Conservation (phyloP, 1,140 invertebrate genomes). For the Elysia chlorotica region DNA sequence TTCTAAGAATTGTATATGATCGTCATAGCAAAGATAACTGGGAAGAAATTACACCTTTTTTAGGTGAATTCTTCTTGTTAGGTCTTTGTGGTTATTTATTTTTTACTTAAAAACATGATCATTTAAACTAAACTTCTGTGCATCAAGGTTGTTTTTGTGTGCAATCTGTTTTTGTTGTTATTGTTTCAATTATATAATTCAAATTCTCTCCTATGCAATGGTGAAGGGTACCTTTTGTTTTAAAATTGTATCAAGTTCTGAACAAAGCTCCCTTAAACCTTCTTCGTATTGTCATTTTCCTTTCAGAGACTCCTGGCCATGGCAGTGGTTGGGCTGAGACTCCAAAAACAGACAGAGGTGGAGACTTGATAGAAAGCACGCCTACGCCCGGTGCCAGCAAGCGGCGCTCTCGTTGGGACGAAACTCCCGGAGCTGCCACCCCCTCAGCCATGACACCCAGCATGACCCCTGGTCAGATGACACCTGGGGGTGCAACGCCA, state of each 20-base stretch:
- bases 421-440: slow-evolving; percentile 73
- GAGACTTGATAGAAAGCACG: slow-evolving; percentile 59
- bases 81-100: not conserved
- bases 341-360: slow-evolving; percentile 83
- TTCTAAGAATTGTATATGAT: too few species aligned
- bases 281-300: not conserved
- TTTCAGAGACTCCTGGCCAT: slow-evolving; percentile 88
- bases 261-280: too few species aligned
- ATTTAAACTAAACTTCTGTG: too few species aligned
- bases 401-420: slow-evolving; percentile 93
- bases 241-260: too few species aligned
- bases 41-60: not conserved
- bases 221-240: too few species aligned
- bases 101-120: too few species aligned
- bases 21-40: not conserved
- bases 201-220: too few species aligned
- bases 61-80: not conserved
- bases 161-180: too few species aligned
- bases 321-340: slow-evolving; percentile 95
- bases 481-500: slow-evolving; percentile 71
- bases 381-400: slow-evolving; percentile 89
- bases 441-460: slow-evolving; percentile 45
- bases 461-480: slow-evolving; percentile 49
- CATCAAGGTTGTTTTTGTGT: too few species aligned
- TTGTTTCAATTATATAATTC: too few species aligned